Evolutionary conservation across 2,797 vertebrate genomes (phyloP).

Genomic region (Scolopax bukidnonensis): DNA sequence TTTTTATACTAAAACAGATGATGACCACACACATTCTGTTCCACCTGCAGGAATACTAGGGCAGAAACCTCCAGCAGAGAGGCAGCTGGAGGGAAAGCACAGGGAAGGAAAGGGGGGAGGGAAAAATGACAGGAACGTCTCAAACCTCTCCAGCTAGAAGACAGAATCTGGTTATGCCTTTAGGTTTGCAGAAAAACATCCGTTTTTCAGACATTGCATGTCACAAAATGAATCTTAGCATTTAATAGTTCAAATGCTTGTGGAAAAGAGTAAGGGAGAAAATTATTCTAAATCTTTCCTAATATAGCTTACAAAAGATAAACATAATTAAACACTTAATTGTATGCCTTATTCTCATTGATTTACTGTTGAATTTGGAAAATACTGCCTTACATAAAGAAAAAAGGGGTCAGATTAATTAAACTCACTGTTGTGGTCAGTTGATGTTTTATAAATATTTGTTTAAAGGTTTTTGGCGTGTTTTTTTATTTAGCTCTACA

Average conservation of each 20-base stretch:
- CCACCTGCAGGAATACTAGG: conserved; percentile 51
- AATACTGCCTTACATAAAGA: conserved; percentile 9
- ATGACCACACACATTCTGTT: conserved; percentile 54
- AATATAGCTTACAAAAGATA: conserved; percentile 8
- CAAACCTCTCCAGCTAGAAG: background rate
- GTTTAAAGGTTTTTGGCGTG: background rate
- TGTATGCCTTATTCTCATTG: background rate
- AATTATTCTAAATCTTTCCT: conserved; percentile 6
- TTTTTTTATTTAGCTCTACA: conserved; percentile 5
- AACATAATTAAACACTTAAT: conserved; percentile 26
- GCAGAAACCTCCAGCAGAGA: conserved; percentile 53
- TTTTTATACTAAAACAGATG: background rate
- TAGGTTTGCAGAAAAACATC: background rate
- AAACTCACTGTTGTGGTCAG: conserved; percentile 25
- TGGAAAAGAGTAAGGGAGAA: background rate
- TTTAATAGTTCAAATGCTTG: background rate
- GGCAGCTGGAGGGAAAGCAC: conserved; percentile 31
- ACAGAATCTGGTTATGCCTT: background rate
- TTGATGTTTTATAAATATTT: conserved; percentile 40
- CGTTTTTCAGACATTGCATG: background rate
- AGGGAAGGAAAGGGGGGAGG: background rate
- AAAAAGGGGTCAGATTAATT: conserved; percentile 44
- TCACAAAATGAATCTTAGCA: background rate
- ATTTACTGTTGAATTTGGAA: background rate
- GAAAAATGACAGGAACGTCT: background rate